Conservation (phyloP, 2,888 invertebrate species). For the Tetranychus piercei region DNA sequence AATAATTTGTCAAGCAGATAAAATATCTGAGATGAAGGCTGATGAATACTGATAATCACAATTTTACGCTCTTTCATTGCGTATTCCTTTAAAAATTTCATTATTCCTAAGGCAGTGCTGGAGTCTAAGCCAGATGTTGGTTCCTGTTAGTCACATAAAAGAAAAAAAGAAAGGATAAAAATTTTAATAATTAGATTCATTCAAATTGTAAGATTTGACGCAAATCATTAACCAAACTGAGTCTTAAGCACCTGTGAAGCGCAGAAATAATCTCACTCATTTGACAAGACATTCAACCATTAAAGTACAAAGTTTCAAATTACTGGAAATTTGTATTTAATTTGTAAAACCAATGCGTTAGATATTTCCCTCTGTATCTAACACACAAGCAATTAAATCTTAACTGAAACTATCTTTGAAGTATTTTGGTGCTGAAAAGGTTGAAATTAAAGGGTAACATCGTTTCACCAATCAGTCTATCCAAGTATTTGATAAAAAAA, state of each 20-base stretch:
- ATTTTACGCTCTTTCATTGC: slow-evolving; percentile 57
- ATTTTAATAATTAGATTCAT: neutral
- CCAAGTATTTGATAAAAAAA: too few species aligned
- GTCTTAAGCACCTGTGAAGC: neutral
- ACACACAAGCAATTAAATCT: neutral
- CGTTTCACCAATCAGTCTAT: too few species aligned
- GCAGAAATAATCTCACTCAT: neutral
- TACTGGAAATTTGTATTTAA: neutral
- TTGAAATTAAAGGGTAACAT: too few species aligned
- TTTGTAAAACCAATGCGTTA: neutral
- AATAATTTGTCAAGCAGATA: slow-evolving; percentile 59
- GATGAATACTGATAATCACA: slow-evolving; percentile 58
- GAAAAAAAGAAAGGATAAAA: slow-evolving; percentile 6
- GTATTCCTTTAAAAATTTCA: slow-evolving; percentile 51
- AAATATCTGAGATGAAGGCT: slow-evolving; percentile 65
- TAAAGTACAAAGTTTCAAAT: neutral
- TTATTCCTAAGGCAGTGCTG: slow-evolving; percentile 53
- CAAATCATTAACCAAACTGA: neutral
- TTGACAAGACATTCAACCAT: neutral
- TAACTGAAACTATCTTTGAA: neutral
- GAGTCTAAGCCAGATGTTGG: slow-evolving; percentile 66
- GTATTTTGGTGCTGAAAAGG: too few species aligned
- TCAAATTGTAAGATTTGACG: neutral
- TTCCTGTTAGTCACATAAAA: slow-evolving; percentile 40
- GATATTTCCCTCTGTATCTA: neutral